phyloP scores from a whole-genome alignment of 1,140 invertebrate species.

The Melitaea cinxia region DNA sequence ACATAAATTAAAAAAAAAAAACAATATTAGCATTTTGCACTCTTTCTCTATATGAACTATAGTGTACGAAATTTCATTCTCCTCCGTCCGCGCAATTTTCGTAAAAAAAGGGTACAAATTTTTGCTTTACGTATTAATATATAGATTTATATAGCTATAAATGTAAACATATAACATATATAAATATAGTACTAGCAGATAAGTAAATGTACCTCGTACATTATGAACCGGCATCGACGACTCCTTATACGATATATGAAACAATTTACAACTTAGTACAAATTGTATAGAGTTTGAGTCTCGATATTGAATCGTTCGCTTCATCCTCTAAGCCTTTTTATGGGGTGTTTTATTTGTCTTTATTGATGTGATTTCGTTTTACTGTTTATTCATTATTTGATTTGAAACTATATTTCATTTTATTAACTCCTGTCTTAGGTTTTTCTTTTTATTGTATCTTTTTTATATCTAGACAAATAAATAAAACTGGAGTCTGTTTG shows the following conservation, averaged over 20 bases:
- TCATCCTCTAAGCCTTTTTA: constrained; percentile 9
- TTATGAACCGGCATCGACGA: neutral
- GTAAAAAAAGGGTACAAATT: too few relatives aligned
- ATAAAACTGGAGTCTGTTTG: too few relatives aligned
- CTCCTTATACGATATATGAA: neutral
- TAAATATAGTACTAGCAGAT: neutral
- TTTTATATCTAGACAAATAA: too few relatives aligned
- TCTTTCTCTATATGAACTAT: too few relatives aligned
- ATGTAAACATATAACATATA: too few relatives aligned
- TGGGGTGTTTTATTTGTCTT: neutral
- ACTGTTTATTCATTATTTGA: neutral
- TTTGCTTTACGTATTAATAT: too few relatives aligned
- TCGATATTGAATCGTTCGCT: constrained; percentile 17
- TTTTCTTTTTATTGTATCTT: too few relatives aligned
- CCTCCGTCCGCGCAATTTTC: too few relatives aligned
- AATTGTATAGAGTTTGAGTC: constrained; percentile 2
- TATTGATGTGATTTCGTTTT: neutral
- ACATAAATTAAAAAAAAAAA: too few relatives aligned
- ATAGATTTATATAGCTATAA: too few relatives aligned
- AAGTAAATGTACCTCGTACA: neutral
- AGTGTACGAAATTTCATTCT: too few relatives aligned
- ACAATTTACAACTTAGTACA: neutral
- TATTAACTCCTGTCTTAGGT: neutral
- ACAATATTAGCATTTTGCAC: too few relatives aligned
- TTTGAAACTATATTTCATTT: neutral